Evolutionary conservation across 2,113 vertebrate species (phyloP).

Genomic region (Labrus mixtus): DNA sequence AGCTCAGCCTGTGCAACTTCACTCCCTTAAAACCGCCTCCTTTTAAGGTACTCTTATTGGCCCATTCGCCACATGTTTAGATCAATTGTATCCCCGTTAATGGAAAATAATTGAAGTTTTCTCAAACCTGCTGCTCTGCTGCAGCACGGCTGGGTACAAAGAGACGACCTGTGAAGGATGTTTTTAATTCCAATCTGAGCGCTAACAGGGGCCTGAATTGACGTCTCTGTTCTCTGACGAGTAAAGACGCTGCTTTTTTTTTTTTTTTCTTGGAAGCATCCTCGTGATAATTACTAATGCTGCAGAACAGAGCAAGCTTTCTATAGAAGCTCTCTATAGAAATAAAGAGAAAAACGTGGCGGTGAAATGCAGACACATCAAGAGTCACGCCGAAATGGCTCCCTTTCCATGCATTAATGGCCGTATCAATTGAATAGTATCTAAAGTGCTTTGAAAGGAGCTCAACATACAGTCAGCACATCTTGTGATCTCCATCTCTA

Average conservation of each 20-base stretch:
- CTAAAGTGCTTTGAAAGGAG: slow-evolving; percentile 76
- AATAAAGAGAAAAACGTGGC: slow-evolving; percentile 34
- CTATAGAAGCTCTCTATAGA: slow-evolving; percentile 56
- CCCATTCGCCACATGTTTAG: slow-evolving; percentile 79
- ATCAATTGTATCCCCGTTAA: slow-evolving; percentile 84
- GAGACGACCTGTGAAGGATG: slow-evolving; percentile 76
- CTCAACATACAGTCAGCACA: slow-evolving; percentile 58
- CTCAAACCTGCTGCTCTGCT: slow-evolving; percentile 66
- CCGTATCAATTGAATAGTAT: slow-evolving; percentile 74
- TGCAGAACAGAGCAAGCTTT: slow-evolving; percentile 59
- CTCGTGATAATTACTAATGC: slow-evolving; percentile 74
- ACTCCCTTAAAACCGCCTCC: slow-evolving; percentile 58
- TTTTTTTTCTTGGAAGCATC: slow-evolving; percentile 50
- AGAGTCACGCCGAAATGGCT: slow-evolving; percentile 70
- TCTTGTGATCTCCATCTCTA: slow-evolving; percentile 78
- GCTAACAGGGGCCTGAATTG: slow-evolving; percentile 74
- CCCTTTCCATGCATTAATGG: slow-evolving; percentile 68
- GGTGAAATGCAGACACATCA: slow-evolving; percentile 69
- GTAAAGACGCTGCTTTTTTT: slow-evolving; percentile 20
- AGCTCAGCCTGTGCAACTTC: slow-evolving; percentile 52
- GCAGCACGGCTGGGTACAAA: slow-evolving; percentile 62
- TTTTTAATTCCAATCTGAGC: slow-evolving; percentile 73
- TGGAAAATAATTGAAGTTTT: slow-evolving; percentile 80
- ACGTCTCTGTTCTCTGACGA: slow-evolving; percentile 65
- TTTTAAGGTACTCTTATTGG: slow-evolving; percentile 74